phyloP scores from a whole-genome alignment of 2,888 invertebrate genomes.

The Dicyrtoma fusca region DNA sequence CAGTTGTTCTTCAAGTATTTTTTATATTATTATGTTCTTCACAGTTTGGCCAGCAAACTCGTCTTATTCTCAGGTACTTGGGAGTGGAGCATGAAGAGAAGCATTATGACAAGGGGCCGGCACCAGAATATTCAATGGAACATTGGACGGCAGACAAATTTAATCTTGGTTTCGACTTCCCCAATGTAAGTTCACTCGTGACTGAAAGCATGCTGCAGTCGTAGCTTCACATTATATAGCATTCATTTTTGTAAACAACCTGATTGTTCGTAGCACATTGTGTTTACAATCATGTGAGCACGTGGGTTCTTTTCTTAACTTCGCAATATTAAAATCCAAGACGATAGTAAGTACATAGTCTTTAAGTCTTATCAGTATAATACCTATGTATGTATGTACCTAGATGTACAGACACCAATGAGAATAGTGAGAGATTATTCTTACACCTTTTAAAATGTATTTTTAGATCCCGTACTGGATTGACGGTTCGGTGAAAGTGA shows the following conservation, averaged over 20 bases:
- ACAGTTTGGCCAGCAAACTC: slow-evolving; percentile 57
- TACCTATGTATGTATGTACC: not conserved
- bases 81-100: slow-evolving; percentile 61
- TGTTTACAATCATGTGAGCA: too few relatives aligned
- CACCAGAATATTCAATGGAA: slow-evolving; percentile 60
- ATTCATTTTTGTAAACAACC: not conserved
- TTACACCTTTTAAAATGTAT: not conserved
- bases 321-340: slow-evolving; percentile 1
- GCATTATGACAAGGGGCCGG: slow-evolving; percentile 59
- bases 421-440: too few relatives aligned
- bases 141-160: slow-evolving; percentile 58
- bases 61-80: slow-evolving; percentile 60
- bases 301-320: too few relatives aligned
- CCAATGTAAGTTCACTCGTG: slow-evolving; percentile 58
- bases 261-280: not conserved
- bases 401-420: too few relatives aligned
- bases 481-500: slow-evolving; percentile 60
- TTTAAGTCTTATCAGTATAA: too few relatives aligned
- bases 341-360: too few relatives aligned
- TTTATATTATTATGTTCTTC: not conserved
- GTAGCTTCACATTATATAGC: too few relatives aligned
- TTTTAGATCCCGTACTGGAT: slow-evolving; percentile 59
- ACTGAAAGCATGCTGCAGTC: not conserved
- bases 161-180: slow-evolving; percentile 58
- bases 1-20: not conserved